Evolutionary conservation across 2,888 invertebrate genomes (phyloP), one percentile per base, ranked within the genome.

Genomic region (Lobophora halterata): DNA sequence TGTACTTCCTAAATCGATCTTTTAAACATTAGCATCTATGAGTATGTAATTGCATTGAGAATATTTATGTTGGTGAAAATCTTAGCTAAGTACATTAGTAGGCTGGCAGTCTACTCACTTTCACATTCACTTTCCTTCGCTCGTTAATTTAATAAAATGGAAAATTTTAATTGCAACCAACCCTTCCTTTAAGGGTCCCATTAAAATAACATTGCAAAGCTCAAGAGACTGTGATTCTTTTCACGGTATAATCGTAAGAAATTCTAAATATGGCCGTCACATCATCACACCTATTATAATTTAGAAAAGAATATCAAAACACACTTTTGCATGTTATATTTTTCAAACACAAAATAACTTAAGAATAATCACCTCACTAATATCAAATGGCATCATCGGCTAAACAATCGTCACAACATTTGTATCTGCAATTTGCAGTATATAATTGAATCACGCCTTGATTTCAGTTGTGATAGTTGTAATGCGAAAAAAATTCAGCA

Each of bases 81-180:
- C 55, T 56, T 41, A 54, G 53, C 43, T 31, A 43, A 65, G 58
- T 48, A 53, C 58, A n/a, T n/a, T n/a, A n/a, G n/a, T n/a, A n/a
- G n/a, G n/a, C n/a, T n/a, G n/a, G n/a, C 3, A 17, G 17, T 6
- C 46, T 48, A 45, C 60, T 55, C 27, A 34, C n/a, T n/a, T n/a
- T n/a, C n/a, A n/a, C n/a, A 58, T 55, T 58, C 53, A 58, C 56
- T 59, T 61, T 56, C 42, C 58, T 47, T 37, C 49, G 62, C 68
- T 71, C 68, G 61, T 71, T 71, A 73, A 71, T 69, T 71, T 65
- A 71, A 71, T 71, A 71, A 69, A 71, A 71, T 69, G 66, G 62
- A 71, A 71, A 67, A 70, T 66, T 71, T 74, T 74, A 72, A 73
- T 75, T 75, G 73, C 69, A 43, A 50, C 46, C 62, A 52, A 50